Conservation (phyloP, 2,888 invertebrate genomes). For the Trilocha varians region DNA sequence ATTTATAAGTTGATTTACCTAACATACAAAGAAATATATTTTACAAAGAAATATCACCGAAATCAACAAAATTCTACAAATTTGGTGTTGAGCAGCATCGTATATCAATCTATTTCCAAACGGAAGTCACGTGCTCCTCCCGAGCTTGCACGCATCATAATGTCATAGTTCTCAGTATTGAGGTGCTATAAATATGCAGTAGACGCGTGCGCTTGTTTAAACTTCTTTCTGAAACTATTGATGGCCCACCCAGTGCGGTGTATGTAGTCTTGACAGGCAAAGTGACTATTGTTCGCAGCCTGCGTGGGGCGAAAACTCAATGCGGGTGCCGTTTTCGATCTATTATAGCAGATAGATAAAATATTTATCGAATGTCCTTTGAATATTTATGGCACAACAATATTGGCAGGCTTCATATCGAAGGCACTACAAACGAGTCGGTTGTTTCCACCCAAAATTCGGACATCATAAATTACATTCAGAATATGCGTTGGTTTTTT, state of each 20-base stretch:
- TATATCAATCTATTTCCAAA: constrained; percentile 48
- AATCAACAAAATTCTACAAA: neutral
- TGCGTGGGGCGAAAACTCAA: constrained; percentile 23
- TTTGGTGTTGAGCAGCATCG: constrained; percentile 12
- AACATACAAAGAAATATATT: too few species aligned
- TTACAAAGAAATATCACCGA: too few species aligned
- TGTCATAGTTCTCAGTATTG: constrained; percentile 54
- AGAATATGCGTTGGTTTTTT: too few species aligned
- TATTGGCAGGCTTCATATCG: too few species aligned
- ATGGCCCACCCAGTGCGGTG: constrained; percentile 50
- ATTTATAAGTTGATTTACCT: too few species aligned
- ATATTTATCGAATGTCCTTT: too few species aligned
- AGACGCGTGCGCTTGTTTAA: constrained; percentile 23
- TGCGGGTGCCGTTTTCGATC: too few species aligned
- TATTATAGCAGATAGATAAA: too few species aligned
- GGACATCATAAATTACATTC: too few species aligned
- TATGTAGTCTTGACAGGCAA: constrained; percentile 33
- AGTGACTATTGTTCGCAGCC: constrained; percentile 39
- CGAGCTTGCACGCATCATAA: constrained; percentile 45
- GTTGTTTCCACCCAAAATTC: too few species aligned
- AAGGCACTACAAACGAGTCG: too few species aligned
- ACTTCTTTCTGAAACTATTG: constrained; percentile 11
- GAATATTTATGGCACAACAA: too few species aligned
- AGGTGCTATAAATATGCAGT: constrained; percentile 49
- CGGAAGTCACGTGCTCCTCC: constrained; percentile 57